phyloP scores from a whole-genome alignment of 2,797 vertebrate genomes.

The Girardinus metallicus region DNA sequence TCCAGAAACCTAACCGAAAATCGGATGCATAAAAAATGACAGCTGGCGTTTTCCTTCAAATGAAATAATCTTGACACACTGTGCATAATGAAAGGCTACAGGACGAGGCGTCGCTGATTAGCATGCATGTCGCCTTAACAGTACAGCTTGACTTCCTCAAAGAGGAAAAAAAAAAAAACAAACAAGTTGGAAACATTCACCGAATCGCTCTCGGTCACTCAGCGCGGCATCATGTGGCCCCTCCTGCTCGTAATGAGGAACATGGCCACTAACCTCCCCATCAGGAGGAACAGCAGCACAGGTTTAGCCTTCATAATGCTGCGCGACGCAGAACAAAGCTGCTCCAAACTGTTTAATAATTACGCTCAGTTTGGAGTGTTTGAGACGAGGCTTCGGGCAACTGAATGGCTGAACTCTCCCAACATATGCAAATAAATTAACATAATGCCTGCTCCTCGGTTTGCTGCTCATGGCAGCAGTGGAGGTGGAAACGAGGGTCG shows the following conservation, averaged over 20 bases:
- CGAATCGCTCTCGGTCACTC: constrained; percentile 35
- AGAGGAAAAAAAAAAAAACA: constrained; percentile 3
- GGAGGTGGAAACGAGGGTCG: constrained; percentile 38
- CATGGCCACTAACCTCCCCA: constrained; percentile 52
- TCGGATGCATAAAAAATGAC: constrained; percentile 70
- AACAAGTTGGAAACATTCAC: constrained; percentile 37
- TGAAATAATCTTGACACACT: constrained; percentile 44
- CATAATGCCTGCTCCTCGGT: constrained; percentile 48
- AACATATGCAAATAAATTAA: constrained; percentile 74
- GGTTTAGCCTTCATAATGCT: constrained; percentile 61
- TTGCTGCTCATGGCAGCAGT: constrained; percentile 44
- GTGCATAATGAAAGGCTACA: constrained; percentile 43
- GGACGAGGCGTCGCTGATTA: constrained; percentile 49
- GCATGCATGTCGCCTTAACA: constrained; percentile 50
- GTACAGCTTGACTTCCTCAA: constrained; percentile 46
- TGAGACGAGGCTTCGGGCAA: constrained; percentile 50
- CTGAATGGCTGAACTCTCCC: constrained; percentile 42
- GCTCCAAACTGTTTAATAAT: constrained; percentile 57
- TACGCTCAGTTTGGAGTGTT: constrained; percentile 46
- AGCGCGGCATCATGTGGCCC: constrained; percentile 41
- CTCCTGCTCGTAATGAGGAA: constrained; percentile 45
- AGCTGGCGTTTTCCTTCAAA: constrained; percentile 52
- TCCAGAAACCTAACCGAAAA: constrained; percentile 43
- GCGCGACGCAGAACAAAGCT: constrained; percentile 26
- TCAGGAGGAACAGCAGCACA: constrained; percentile 43